Evolutionary conservation across 2,888 invertebrate species (phyloP).

Genomic region (Cremastinae sp.): DNA sequence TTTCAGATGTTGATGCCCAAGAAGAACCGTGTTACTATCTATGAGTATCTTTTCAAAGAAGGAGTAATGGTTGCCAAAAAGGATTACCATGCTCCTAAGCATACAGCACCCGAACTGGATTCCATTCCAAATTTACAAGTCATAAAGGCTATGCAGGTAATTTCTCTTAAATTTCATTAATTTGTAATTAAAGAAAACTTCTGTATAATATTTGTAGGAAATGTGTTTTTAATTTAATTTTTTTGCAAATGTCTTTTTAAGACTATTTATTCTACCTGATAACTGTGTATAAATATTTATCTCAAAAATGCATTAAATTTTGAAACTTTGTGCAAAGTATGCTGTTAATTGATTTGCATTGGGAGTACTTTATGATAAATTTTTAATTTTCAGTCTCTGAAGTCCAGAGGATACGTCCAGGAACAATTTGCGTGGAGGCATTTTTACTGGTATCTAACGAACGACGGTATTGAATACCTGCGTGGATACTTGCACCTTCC

Average conservation of each 20-base stretch:
- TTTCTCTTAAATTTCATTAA: not conserved
- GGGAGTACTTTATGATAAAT: too few relatives aligned
- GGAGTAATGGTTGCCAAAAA: slow-evolving; percentile 99
- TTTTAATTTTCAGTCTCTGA: slow-evolving; percentile 87
- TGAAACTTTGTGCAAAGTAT: not conserved
- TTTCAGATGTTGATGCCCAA: slow-evolving; percentile 99
- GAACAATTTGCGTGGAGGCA: slow-evolving; percentile 99
- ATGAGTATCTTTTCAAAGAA: slow-evolving; percentile 99
- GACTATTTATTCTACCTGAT: too few relatives aligned
- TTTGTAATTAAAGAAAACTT: not conserved
- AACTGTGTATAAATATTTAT: too few relatives aligned
- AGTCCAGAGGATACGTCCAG: slow-evolving; percentile 98
- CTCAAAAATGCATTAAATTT: too few relatives aligned
- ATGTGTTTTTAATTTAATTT: too few relatives aligned
- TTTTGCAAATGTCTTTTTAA: too few relatives aligned
- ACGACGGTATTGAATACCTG: slow-evolving; percentile 98
- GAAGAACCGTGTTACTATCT: slow-evolving; percentile 97
- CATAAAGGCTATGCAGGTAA: slow-evolving; percentile 96
- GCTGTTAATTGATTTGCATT: not conserved
- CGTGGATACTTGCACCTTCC: slow-evolving; percentile 97
- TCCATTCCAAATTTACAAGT: slow-evolving; percentile 98
- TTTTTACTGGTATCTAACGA: slow-evolving; percentile 99
- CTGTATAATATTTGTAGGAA: too few relatives aligned
- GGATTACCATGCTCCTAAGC: slow-evolving; percentile 98
- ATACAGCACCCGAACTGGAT: slow-evolving; percentile 94